Percentiles rank a stretch among this genome's conserved stretches.
These are phyloP conservation scores for Trichonephila clavata DNA, from an alignment of 1,140 invertebrate species.

Conservation along the genomic window DNA sequence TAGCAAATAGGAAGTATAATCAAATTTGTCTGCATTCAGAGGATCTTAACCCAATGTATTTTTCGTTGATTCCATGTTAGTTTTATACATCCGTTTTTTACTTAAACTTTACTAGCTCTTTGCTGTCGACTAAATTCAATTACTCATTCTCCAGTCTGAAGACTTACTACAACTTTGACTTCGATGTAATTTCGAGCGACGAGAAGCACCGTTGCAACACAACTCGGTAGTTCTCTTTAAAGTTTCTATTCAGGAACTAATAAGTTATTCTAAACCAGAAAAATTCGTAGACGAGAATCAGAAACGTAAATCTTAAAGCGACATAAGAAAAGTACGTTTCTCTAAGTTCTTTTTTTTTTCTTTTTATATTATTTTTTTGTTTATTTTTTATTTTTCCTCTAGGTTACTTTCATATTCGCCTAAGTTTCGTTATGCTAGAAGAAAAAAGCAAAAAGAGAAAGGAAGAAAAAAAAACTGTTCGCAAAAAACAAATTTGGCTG, in stretches of 20 bases:
- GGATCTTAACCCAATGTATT: neutral
- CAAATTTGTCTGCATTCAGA: conserved; percentile 15
- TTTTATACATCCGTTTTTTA: neutral
- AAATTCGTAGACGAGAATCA: conserved; percentile 5
- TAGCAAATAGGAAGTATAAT: neutral
- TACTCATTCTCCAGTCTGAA: neutral
- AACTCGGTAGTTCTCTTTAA: conserved; percentile 12
- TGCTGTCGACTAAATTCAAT: neutral
- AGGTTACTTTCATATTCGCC: neutral
- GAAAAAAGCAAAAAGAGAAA: neutral
- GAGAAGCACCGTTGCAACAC: neutral
- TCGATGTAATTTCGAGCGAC: neutral
- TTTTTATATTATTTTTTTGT: neutral
- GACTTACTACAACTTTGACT: neutral
- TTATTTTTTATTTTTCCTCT: neutral
- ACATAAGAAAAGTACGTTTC: conserved; percentile 8
- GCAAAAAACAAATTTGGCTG: neutral
- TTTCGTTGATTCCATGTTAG: neutral
- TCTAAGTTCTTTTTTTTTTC: neutral
- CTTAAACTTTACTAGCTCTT: conserved; percentile 4
- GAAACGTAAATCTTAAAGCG: conserved; percentile 8
- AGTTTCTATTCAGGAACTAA: conserved; percentile 26
- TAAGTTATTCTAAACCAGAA: conserved; percentile 33
- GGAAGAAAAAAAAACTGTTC: neutral
- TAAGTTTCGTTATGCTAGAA: neutral